Conservation (phyloP, 2,113 vertebrate species). For the Nymphicus hollandicus region DNA sequence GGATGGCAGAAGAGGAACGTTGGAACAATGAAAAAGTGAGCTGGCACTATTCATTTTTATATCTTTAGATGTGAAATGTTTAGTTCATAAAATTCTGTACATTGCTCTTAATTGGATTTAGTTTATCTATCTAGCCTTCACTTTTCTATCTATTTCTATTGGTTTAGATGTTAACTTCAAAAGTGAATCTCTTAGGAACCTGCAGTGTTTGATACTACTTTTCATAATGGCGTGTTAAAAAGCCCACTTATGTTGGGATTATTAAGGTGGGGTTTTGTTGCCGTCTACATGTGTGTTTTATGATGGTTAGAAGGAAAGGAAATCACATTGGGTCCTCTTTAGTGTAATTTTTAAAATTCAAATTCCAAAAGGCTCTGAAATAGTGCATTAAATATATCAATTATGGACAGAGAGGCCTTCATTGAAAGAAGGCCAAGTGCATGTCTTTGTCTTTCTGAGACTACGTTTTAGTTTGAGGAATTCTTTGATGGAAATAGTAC, state of each 20-base stretch:
- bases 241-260: not conserved
- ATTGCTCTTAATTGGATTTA: not conserved
- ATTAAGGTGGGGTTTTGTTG: fast-evolving
- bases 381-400: not conserved
- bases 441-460: not conserved
- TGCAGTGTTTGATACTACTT: not conserved
- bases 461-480: not conserved
- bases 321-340: not conserved
- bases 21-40: conserved; percentile 75
- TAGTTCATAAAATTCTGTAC: not conserved
- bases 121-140: not conserved
- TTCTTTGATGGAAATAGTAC: not conserved
- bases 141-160: not conserved
- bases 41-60: not conserved
- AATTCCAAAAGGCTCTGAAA: not conserved
- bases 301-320: not conserved
- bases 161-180: not conserved
- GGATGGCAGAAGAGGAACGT: conserved; percentile 50
- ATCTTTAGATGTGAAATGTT: not conserved
- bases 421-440: not conserved
- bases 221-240: not conserved
- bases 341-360: not conserved
- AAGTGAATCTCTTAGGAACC: not conserved
- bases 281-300: not conserved
- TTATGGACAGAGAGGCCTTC: not conserved